Evolutionary conservation across 1,140 invertebrate species (phyloP), one percentile per base, ranked within the genome.

Genomic region (Cydia fagiglandana): DNA sequence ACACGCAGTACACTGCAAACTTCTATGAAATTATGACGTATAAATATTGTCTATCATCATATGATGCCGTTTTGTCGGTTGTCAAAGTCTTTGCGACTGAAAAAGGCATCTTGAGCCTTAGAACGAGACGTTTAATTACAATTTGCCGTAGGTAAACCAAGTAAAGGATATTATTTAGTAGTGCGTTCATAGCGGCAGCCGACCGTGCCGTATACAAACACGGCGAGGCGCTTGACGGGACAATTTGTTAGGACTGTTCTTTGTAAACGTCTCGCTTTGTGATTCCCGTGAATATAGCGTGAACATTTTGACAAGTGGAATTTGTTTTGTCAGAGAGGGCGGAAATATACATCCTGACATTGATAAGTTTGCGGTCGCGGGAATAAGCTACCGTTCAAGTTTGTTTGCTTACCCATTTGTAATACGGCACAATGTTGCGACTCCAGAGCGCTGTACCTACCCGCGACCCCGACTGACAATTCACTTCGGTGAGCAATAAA

Each of bases 281-380:
- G 88, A 88, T 85, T 84, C 84, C 79, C 78, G 79, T 83, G 79
- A 84, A 88, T 84, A 85, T 85, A 85, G 82, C 84, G 84, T 87
- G 85, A 90, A 88, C 82, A 85, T 90, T 90, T 90, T 90, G 88
- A 90, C 87, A 88, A 86, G 81, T 86, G 81, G 85, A 89, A 88
- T 88, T 90, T 88, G 82, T 90, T 90, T 84, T 83, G 83, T 81
- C 83, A 87, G 83, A 81, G 83, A 80, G 77, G 84, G 82, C 81
- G 74, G 77, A 83, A 82, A 84, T 83, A 84, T 80, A 82, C 81
- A 84, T 81, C 79, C 77, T 78, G 74, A 76, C 80, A 76, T 76
- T 79, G 76, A 82, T 82, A 84, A 80, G 80, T 81, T 76, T 78
- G 53, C 78, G 75, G 73, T 56, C 61, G 34, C 66, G 66, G 17